phyloP scores from a whole-genome alignment of 2,797 vertebrate genomes.

The Rousettus madagascariensis region DNA sequence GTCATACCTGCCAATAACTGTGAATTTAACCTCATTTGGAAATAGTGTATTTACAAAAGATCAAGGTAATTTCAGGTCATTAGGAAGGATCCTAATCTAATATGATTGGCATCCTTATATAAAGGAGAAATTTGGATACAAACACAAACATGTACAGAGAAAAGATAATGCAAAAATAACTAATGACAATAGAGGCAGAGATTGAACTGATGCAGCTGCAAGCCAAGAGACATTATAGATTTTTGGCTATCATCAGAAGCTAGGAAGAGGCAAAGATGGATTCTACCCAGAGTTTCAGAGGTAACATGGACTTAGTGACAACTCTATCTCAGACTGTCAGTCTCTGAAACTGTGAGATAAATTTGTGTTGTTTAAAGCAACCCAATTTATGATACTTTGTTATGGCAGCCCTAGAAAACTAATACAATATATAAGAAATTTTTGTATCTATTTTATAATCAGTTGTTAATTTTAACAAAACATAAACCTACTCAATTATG shows the following conservation, averaged over 20 bases:
- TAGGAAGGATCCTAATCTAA: background rate
- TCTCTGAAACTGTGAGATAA: background rate
- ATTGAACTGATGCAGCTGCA: background rate
- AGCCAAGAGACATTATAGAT: background rate
- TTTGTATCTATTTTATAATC: background rate
- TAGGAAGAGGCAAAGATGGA: background rate
- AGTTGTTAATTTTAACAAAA: background rate
- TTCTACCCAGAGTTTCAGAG: background rate
- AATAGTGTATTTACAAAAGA: background rate
- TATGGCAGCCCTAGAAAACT: background rate
- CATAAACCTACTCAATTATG: background rate
- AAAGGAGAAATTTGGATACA: background rate
- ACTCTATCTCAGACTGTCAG: background rate
- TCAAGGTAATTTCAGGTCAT: background rate
- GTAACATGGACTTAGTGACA: background rate
- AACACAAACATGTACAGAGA: background rate
- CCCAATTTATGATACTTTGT: background rate
- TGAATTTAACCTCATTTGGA: background rate
- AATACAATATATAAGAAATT: background rate
- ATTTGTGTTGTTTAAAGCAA: background rate
- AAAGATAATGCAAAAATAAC: background rate
- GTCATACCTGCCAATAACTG: background rate
- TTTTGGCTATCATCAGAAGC: background rate
- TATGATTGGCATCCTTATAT: background rate
- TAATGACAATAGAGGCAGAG: background rate